Base-by-base conservation (phyloP, 2,888 invertebrate species). In the Leucophenga montana region DNA sequence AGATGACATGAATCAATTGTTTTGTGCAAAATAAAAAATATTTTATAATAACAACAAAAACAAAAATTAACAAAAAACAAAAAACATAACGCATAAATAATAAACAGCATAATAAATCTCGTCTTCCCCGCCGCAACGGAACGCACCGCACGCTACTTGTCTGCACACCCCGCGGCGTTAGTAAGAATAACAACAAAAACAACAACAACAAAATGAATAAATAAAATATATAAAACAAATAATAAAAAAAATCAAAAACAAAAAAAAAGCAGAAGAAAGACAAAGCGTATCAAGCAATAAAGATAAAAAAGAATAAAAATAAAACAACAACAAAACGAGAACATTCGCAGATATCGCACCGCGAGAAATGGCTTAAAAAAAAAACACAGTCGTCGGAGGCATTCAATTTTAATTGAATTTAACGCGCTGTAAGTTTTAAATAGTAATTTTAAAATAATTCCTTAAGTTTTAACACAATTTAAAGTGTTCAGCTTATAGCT, bases 71-170 rank as follows among this genome's bases (percentile, higher is more conserved):
- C 14, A 50, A 50, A n/a, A 50, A 50, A 50, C 16, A 13, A 50
- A 50, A 16, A 50, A 50, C 1, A 16, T 11, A 50, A 50, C n/a
- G 50, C 50, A 50, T 50, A 50, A 53, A 48, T 3, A 27, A 59
- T 44, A 54, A 56, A 65, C 57, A 46, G 44, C 69, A 64, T n/a
- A n/a, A 39, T 20, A 8, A 46, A 61, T 69, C 69, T 69, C 69
- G 69, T 74, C 69, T 66, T 53, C 14, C 22, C 46, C 57, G 44
- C 27, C 22, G 13, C 6, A 8, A 66, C 44, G 27, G 66, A 39
- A n/a, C 16, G 3, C n/a, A 13, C 13, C 6, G n/a, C 50, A n/a
- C n/a, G 18, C 50, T 16, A n/a, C 39, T 39, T 39, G 39, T 39
- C 5, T 11, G 39, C 9, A 3, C 33, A 8, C n/a, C 33, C 33